Evolutionary conservation across 23 tunicate species (phyloP).

Genomic region (Diplosoma virens): DNA sequence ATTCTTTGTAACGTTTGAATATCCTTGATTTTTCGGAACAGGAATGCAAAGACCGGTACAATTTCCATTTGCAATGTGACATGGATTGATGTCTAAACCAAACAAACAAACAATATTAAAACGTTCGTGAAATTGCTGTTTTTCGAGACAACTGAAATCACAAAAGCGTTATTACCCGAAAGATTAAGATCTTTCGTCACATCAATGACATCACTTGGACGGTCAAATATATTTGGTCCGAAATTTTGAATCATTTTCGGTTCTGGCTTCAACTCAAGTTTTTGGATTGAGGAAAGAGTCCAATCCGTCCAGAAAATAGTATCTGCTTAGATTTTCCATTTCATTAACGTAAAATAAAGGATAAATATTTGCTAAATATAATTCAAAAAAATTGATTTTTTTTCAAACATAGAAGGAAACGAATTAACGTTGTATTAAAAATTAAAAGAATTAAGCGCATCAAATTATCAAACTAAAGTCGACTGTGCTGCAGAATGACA

Average conservation of each 20-base stretch:
- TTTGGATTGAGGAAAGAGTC: slow-evolving; percentile 34
- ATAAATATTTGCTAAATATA: too few species aligned
- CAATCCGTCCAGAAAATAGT: slow-evolving; percentile 71
- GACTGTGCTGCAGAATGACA: neutral
- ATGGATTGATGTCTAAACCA: slow-evolving; percentile 53
- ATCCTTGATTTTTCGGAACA: slow-evolving; percentile 21
- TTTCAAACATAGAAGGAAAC: too few species aligned
- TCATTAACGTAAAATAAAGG: too few species aligned
- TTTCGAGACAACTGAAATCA: too few species aligned
- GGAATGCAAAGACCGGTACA: slow-evolving; percentile 80
- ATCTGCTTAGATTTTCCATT: slow-evolving; percentile 9
- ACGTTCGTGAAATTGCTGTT: too few species aligned
- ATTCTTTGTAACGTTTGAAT: neutral
- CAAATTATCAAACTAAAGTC: neutral
- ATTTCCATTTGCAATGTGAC: slow-evolving; percentile 36
- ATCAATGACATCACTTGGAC: slow-evolving; percentile 54
- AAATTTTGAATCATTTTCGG: slow-evolving; percentile 22
- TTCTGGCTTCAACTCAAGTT: slow-evolving; percentile 14
- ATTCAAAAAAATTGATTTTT: too few species aligned
- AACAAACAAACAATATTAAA: too few species aligned
- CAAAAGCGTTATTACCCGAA: too few species aligned
- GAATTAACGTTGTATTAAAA: too few species aligned
- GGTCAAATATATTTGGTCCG: slow-evolving; percentile 71
- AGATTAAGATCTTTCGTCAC: too few species aligned
- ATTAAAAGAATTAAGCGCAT: too few species aligned